These are phyloP conservation scores for Macrobrachium rosenbergii DNA, from an alignment of 1,140 invertebrate species.

Conservation along the genomic window DNA sequence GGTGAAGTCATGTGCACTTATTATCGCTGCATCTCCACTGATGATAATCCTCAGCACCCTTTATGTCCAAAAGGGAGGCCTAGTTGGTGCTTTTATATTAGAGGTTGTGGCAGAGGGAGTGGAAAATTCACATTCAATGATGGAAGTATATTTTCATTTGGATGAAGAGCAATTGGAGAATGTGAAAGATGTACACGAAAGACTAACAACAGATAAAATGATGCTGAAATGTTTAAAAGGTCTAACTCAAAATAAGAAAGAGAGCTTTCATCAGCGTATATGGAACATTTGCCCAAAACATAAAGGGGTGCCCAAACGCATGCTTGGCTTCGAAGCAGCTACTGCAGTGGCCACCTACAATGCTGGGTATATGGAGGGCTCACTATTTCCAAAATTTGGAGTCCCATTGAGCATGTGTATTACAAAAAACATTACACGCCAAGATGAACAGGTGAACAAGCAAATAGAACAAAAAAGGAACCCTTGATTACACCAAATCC, in stretches of 20 bases:
- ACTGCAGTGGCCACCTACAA: slow-evolving; percentile 30
- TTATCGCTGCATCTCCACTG: slow-evolving; percentile 12
- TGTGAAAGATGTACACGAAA: slow-evolving; percentile 8
- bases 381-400: not conserved
- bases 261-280: slow-evolving; percentile 1
- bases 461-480: slow-evolving; percentile 12
- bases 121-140: too few species aligned
- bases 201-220: slow-evolving; percentile 18
- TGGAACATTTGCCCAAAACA: slow-evolving; percentile 19
- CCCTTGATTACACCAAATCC: not conserved
- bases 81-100: too few species aligned
- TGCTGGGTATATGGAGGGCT: not conserved
- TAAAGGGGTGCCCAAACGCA: not conserved
- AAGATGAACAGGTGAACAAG: not conserved
- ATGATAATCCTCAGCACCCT: slow-evolving; percentile 7
- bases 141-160: slow-evolving; percentile 27
- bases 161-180: not conserved
- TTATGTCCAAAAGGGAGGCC: slow-evolving; percentile 1
- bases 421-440: not conserved
- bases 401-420: not conserved
- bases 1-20: slow-evolving; percentile 15
- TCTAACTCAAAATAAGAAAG: slow-evolving; percentile 1
- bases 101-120: too few species aligned
- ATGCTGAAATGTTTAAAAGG: slow-evolving; percentile 19
- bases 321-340: slow-evolving; percentile 20